These are phyloP conservation scores for Beris chalybata DNA, from an alignment of 2,888 invertebrate genomes.

Conservation along the genomic window DNA sequence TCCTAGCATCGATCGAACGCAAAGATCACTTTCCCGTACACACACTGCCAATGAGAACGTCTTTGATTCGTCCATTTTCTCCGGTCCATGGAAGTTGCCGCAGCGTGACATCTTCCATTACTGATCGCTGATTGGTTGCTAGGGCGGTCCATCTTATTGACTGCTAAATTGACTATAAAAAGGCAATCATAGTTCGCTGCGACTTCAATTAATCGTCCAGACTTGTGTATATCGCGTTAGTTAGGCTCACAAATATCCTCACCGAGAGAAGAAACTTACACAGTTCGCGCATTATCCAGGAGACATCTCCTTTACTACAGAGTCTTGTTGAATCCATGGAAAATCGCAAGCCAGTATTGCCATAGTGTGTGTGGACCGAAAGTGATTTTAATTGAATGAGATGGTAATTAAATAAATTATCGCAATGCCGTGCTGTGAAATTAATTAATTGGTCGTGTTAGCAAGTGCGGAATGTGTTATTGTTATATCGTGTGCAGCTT, in stretches of 20 bases:
- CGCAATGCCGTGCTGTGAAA: conserved; percentile 18
- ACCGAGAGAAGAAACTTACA: conserved; percentile 7
- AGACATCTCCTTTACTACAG: conserved; percentile 23
- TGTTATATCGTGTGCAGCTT: neutral
- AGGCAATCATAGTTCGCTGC: conserved; percentile 67
- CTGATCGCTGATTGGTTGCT: conserved; percentile 51
- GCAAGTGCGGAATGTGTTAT: conserved; percentile 13
- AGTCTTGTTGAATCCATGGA: conserved; percentile 6
- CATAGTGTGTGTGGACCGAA: conserved; percentile 34
- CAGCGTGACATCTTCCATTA: conserved; percentile 49
- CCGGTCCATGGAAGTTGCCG: conserved; percentile 37
- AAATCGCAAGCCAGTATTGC: conserved; percentile 23
- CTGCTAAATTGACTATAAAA: conserved; percentile 56
- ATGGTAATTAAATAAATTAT: conserved; percentile 38
- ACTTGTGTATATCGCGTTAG: conserved; percentile 37
- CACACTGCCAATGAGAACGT: neutral
- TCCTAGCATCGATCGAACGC: too few species aligned
- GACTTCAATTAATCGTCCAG: conserved; percentile 55
- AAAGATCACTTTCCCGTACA: conserved; percentile 9
- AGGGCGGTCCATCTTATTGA: conserved; percentile 45
- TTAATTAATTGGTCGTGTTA: conserved; percentile 31
- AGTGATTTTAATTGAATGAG: conserved; percentile 39
- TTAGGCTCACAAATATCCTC: conserved; percentile 16
- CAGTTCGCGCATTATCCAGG: conserved; percentile 21
- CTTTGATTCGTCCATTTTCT: conserved; percentile 34